Conservation (phyloP, 2,113 vertebrate genomes). For the Petromus typicus region DNA sequence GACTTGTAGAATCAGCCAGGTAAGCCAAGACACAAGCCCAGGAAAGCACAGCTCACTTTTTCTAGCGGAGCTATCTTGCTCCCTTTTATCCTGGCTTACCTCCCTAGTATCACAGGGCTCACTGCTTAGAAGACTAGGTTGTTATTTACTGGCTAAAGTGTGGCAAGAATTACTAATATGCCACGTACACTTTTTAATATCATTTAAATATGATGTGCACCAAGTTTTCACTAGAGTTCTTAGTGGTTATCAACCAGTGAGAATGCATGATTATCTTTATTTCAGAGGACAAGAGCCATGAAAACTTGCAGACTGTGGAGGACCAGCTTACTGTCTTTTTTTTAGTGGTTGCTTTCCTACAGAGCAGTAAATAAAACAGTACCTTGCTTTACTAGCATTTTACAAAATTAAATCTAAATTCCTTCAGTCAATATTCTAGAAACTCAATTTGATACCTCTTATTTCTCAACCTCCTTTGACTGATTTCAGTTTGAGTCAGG, state of each 20-base stretch:
- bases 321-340: neutral
- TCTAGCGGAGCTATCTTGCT: no score
- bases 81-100: neutral
- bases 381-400: neutral
- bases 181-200: neutral
- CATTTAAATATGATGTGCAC: neutral
- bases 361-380: neutral
- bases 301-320: neutral
- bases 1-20: neutral
- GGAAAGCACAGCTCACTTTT: neutral
- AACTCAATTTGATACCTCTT: neutral
- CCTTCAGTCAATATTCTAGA: neutral
- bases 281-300: neutral
- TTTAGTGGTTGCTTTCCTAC: neutral
- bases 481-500: neutral
- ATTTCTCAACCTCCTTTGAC: neutral
- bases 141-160: neutral
- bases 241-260: neutral
- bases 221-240: neutral
- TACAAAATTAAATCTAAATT: constrained; percentile 42
- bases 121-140: neutral
- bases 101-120: neutral
- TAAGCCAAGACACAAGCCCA: neutral
- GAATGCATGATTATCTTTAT: constrained; percentile 39
- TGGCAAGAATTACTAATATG: neutral